Conservation (phyloP, 2,113 vertebrate species). For the Catharus fuscescens region DNA sequence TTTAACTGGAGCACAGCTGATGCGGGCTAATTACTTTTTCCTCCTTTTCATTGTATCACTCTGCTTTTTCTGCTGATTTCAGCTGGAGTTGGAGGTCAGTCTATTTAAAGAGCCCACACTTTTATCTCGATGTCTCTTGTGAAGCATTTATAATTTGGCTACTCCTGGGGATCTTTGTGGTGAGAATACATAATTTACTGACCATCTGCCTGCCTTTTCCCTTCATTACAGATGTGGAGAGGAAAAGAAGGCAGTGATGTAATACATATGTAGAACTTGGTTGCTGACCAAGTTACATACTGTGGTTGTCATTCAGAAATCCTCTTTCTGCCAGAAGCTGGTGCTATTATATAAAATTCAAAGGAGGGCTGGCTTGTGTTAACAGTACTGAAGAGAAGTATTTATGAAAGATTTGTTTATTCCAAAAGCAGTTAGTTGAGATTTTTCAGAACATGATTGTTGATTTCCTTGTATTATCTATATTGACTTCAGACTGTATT, state of each 20-base stretch:
- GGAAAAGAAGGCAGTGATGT: neutral
- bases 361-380: neutral
- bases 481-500: neutral
- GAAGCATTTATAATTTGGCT: slow-evolving; percentile 37
- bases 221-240: neutral
- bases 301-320: neutral
- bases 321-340: neutral
- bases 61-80: slow-evolving; percentile 59
- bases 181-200: neutral
- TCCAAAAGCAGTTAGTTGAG: neutral
- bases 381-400: neutral
- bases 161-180: neutral
- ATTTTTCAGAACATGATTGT: neutral
- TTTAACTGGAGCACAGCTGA: slow-evolving; percentile 45
- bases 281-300: neutral
- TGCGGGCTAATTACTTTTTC: slow-evolving; percentile 26
- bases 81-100: slow-evolving; percentile 57
- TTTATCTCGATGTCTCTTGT: slow-evolving; percentile 15
- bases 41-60: neutral
- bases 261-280: neutral
- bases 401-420: neutral
- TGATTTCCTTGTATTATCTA: neutral
- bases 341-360: neutral
- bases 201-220: slow-evolving; percentile 12
- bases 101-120: slow-evolving; percentile 56